These are phyloP conservation scores for Sipha flava DNA, from an alignment of 1,140 invertebrate genomes.

Conservation along the genomic window DNA sequence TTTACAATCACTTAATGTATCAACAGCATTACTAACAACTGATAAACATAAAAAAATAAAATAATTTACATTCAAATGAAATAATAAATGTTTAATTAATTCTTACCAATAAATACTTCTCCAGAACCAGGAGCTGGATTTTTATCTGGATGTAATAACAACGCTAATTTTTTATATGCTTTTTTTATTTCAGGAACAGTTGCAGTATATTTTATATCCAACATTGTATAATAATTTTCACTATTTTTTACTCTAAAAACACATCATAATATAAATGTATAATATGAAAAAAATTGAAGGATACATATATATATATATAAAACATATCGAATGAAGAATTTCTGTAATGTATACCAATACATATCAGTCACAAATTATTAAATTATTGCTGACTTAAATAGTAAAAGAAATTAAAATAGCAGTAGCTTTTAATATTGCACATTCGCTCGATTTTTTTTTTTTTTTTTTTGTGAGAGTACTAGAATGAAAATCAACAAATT, in stretches of 20 bases:
- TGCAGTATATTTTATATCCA: constrained; percentile 80
- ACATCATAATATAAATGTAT: not conserved
- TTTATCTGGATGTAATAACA: constrained; percentile 97
- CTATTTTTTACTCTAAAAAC: constrained; percentile 62
- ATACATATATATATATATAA: too few species aligned
- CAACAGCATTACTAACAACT: constrained; percentile 7
- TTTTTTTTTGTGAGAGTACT: too few species aligned
- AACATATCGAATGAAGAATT: too few species aligned
- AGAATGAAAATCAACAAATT: too few species aligned
- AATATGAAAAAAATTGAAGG: not conserved
- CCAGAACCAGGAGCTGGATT: constrained; percentile 92
- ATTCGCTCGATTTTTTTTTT: too few species aligned
- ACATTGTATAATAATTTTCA: constrained; percentile 96
- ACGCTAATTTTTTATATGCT: constrained; percentile 89
- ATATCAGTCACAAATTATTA: too few species aligned
- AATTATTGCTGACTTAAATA: too few species aligned
- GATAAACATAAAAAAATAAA: not conserved
- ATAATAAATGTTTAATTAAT: not conserved
- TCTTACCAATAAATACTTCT: constrained; percentile 91
- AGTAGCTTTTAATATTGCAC: too few species aligned
- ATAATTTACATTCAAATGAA: not conserved
- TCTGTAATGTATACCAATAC: too few species aligned
- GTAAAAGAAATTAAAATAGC: too few species aligned
- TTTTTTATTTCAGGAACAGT: constrained; percentile 93
- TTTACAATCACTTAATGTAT: not conserved